Evolutionary conservation across 2,888 invertebrate species (phyloP).

Genomic region (Hipparchia semele): DNA sequence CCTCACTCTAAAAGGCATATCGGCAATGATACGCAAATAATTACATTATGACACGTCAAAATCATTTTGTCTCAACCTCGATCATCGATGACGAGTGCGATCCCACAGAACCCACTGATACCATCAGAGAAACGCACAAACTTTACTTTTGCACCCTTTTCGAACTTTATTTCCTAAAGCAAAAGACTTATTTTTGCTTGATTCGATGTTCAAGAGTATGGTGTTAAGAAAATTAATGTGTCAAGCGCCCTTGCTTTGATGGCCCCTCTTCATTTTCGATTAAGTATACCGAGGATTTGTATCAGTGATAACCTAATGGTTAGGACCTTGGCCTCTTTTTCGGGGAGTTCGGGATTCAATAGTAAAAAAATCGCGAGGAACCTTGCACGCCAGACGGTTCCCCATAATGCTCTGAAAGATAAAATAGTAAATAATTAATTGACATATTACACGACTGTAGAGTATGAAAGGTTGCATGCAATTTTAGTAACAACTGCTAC

Average conservation of each 20-base stretch:
- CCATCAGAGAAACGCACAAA: slow-evolving; percentile 57
- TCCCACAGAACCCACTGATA: slow-evolving; percentile 65
- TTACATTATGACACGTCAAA: slow-evolving; percentile 67
- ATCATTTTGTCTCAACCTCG: slow-evolving; percentile 75
- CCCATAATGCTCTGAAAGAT: no score
- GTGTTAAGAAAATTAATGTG: slow-evolving; percentile 70
- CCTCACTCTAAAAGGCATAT: slow-evolving; percentile 35
- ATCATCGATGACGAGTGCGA: slow-evolving; percentile 61
- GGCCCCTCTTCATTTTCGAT: slow-evolving; percentile 14
- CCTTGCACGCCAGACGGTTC: no score
- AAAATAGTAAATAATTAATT: no score
- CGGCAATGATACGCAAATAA: slow-evolving; percentile 73
- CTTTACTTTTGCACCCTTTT: slow-evolving; percentile 35
- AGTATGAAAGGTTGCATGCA: no score
- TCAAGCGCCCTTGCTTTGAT: slow-evolving; percentile 71
- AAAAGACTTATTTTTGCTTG: slow-evolving; percentile 45
- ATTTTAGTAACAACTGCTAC: no score
- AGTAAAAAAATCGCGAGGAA: no score
- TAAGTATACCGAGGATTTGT: neutral
- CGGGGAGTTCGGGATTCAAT: no score
- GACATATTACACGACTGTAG: no score
- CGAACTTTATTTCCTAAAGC: slow-evolving; percentile 26
- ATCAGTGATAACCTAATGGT: neutral
- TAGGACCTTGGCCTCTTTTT: no score
- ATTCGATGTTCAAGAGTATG: slow-evolving; percentile 32